phyloP scores from a whole-genome alignment of 1,140 invertebrate species.

The Papilio helenus region DNA sequence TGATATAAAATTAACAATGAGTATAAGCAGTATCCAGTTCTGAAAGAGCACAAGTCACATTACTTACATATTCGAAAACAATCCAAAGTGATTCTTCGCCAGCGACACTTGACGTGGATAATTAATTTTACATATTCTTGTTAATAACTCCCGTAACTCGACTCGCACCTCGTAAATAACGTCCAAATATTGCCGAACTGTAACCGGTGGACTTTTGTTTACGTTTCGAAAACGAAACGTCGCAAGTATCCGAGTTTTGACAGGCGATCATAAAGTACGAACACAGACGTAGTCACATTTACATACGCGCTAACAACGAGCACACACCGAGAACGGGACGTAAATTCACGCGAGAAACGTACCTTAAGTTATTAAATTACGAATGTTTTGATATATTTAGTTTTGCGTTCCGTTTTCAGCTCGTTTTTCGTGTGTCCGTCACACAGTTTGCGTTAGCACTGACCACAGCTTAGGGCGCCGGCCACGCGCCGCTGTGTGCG shows the following conservation, averaged over 20 bases:
- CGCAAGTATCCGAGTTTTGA: slow-evolving; percentile 79
- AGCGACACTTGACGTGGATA: slow-evolving; percentile 65
- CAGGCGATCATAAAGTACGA: slow-evolving; percentile 76
- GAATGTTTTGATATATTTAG: slow-evolving; percentile 60
- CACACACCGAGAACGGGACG: slow-evolving; percentile 35
- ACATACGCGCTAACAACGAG: slow-evolving; percentile 56
- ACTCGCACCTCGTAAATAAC: slow-evolving; percentile 69
- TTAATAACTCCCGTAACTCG: slow-evolving; percentile 75
- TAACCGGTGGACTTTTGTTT: slow-evolving; percentile 74
- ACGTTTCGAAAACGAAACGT: slow-evolving; percentile 79
- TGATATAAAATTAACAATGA: not conserved
- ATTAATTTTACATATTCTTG: slow-evolving; percentile 78
- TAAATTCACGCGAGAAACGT: slow-evolving; percentile 40
- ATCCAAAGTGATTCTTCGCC: slow-evolving; percentile 67
- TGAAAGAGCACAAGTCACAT: slow-evolving; percentile 47
- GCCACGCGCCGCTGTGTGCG: slow-evolving; percentile 74
- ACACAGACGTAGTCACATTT: slow-evolving; percentile 73
- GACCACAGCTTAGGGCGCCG: slow-evolving; percentile 82
- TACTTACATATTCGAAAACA: slow-evolving; percentile 79
- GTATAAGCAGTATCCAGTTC: not conserved
- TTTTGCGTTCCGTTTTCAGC: slow-evolving; percentile 76
- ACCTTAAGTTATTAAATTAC: slow-evolving; percentile 47
- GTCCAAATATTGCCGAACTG: slow-evolving; percentile 62
- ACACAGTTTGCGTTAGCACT: slow-evolving; percentile 82
- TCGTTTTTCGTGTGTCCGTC: slow-evolving; percentile 82